Evolutionary conservation across 2,797 vertebrate species (phyloP).

Genomic region (Cynopterus sphinx): DNA sequence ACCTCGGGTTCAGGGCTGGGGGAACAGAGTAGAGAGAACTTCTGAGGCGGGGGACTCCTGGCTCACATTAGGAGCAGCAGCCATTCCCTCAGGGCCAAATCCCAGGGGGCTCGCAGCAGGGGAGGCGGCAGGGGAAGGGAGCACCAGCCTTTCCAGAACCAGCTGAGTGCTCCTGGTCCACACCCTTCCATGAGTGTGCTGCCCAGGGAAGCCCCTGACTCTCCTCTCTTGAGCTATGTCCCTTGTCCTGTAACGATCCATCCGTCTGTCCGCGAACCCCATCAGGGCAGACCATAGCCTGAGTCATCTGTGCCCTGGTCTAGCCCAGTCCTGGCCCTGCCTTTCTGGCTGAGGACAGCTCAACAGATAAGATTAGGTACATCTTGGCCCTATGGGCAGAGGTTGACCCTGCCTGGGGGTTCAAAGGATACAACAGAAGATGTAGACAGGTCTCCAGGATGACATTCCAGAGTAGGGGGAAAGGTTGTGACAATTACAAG

Average conservation of each 20-base stretch:
- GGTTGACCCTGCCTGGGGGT: neutral
- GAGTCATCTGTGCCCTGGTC: conserved; percentile 15
- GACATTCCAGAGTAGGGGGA: neutral
- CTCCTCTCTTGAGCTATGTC: neutral
- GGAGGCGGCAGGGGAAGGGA: neutral
- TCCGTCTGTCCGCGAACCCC: neutral
- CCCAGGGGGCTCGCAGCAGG: neutral
- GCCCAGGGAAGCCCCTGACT: neutral
- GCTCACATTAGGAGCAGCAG: neutral
- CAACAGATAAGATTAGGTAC: conserved; percentile 46
- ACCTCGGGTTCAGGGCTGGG: neutral
- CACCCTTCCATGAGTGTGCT: neutral
- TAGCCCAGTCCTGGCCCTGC: neutral
- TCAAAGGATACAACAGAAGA: conserved; percentile 37
- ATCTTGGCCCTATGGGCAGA: neutral
- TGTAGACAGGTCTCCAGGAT: neutral
- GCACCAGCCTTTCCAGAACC: neutral
- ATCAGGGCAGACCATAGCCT: neutral
- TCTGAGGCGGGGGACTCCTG: neutral
- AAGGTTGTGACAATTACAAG: neutral
- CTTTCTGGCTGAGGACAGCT: neutral
- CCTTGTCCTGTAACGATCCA: neutral
- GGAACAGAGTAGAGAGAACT: neutral
- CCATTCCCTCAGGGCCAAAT: neutral
- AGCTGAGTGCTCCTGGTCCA: neutral